phyloP scores from a whole-genome alignment of 2,797 vertebrate species.

The Sylvilagus floridanus region DNA sequence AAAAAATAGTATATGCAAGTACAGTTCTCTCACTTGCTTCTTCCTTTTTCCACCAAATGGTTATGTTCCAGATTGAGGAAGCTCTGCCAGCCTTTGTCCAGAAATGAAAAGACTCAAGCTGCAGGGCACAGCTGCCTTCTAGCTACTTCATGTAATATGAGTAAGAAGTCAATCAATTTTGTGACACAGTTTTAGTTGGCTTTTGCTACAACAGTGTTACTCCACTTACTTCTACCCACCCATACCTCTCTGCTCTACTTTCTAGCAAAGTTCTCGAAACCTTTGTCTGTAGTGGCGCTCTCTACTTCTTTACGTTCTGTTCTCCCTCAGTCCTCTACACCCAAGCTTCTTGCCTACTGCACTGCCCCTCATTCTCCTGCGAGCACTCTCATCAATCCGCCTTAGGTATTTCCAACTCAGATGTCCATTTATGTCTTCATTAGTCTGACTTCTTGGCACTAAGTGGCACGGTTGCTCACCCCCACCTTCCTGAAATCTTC shows the following conservation, averaged over 20 bases:
- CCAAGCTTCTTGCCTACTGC: background rate
- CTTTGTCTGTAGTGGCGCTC: background rate
- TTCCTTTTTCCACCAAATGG: background rate
- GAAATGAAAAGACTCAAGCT: background rate
- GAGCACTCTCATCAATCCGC: background rate
- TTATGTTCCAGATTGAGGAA: background rate
- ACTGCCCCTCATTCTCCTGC: background rate
- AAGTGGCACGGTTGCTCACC: background rate
- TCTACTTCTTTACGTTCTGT: background rate
- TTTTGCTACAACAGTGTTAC: background rate
- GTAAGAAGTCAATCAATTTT: background rate
- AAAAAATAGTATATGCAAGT: background rate
- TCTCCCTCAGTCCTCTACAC: background rate
- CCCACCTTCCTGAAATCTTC: background rate
- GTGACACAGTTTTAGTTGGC: background rate
- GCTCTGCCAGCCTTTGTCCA: background rate
- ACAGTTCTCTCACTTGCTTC: background rate
- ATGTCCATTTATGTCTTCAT: background rate
- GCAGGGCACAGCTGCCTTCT: background rate
- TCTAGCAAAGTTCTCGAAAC: background rate
- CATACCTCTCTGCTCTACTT: background rate
- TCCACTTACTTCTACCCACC: background rate
- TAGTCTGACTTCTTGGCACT: background rate
- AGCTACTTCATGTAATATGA: background rate
- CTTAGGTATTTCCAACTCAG: background rate